Percentiles rank a stretch among this genome's conserved stretches.
phyloP scores from a whole-genome alignment of 2,113 vertebrate genomes.

The Melospiza melodia region DNA sequence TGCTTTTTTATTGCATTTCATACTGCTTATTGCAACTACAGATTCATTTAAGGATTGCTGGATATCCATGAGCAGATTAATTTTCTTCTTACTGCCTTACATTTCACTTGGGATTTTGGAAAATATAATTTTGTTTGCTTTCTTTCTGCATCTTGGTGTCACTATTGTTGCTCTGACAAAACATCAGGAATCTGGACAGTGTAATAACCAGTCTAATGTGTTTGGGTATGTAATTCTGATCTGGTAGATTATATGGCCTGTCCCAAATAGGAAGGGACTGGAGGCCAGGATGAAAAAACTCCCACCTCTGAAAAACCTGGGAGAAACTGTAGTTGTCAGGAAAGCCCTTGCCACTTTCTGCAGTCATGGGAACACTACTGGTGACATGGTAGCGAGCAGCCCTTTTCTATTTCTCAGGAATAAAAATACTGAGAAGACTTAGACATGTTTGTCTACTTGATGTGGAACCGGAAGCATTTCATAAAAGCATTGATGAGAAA shows the following conservation, averaged over 20 bases:
- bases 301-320: not conserved
- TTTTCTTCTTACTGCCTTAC: not conserved
- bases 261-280: not conserved
- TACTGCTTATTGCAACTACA: not conserved
- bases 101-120: not conserved
- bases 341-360: not conserved
- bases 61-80: not conserved
- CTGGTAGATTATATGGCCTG: not conserved
- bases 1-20: not conserved
- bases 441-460: not conserved
- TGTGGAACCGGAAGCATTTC: not conserved
- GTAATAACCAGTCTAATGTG: not conserved
- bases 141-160: not conserved
- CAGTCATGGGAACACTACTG: fast-evolving
- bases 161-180: not conserved
- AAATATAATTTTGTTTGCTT: not conserved
- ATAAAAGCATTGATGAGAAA: not conserved
- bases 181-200: not conserved
- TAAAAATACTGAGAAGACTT: not conserved
- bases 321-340: not conserved
- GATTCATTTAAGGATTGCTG: not conserved
- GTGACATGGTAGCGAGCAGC: not conserved
- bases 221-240: not conserved
- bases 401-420: not conserved
- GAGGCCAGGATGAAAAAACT: not conserved